Percentiles rank a stretch among this genome's conserved stretches.
phyloP scores from a whole-genome alignment of 1,140 invertebrate species.

The Varroa destructor region DNA sequence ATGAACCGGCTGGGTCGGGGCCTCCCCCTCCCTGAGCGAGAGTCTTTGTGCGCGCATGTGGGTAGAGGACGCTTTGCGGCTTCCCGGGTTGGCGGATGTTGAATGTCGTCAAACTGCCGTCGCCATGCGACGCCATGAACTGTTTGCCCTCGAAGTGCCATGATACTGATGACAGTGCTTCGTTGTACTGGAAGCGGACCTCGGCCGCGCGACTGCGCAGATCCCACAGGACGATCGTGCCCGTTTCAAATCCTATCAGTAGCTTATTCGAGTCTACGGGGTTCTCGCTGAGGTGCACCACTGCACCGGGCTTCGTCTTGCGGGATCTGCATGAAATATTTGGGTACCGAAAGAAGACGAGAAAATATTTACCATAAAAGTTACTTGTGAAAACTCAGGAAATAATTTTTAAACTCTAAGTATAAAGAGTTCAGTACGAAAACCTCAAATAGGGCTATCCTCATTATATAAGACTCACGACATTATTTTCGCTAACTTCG shows the following conservation, averaged over 20 bases:
- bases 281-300: slow-evolving; percentile 88
- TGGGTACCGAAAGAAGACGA: slow-evolving; percentile 29
- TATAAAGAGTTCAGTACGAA: no score
- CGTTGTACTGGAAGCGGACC: slow-evolving; percentile 55
- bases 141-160: slow-evolving; percentile 98
- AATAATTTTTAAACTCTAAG: no score
- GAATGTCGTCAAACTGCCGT: slow-evolving; percentile 89
- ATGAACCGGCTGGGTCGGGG: no score
- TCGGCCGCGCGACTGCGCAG: slow-evolving; percentile 66
- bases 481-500: no score
- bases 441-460: no score
- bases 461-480: no score
- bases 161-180: slow-evolving; percentile 62
- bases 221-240: slow-evolving; percentile 90
- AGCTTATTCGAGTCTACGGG: slow-evolving; percentile 89
- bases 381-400: slow-evolving; percentile 21
- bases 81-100: slow-evolving; percentile 57
- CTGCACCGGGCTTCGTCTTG: slow-evolving; percentile 82
- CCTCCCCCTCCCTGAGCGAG: no score
- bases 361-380: slow-evolving; percentile 1
- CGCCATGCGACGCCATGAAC: slow-evolving; percentile 88
- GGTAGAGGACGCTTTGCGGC: slow-evolving; percentile 65
- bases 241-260: slow-evolving; percentile 88
- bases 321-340: slow-evolving; percentile 58
- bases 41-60: slow-evolving; percentile 50